Evolutionary conservation across 2,888 invertebrate species (phyloP), one percentile per base, ranked within the genome.

Genomic region (Gymnoscelis rufifasciata): DNA sequence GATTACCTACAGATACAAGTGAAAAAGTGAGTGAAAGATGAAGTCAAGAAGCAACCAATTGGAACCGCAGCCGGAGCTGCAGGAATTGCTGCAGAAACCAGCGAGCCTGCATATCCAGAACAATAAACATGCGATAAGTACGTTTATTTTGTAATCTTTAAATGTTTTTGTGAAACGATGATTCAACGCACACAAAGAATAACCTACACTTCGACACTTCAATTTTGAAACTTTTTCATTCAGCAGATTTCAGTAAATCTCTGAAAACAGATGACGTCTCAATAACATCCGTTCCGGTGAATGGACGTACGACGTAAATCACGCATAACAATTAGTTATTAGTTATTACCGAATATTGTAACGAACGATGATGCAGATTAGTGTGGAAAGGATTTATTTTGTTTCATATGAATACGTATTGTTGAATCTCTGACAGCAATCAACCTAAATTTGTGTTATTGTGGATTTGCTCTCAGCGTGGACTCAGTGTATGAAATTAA

Each of bases 81-180:
- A 88, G 64, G 87, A 83, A 57, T 60, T 88, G 51, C 71, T 88
- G 45, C 81, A 81, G 60, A 84, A 82, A 56, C 78, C 81, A 13
- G 64, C 61, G 59, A 68, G 68, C 57, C 62, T 71, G 38, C 68
- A 71, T 42, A 66, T 76, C 31, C 74, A 73, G 38, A 73, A 58
- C 42, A 64, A 61, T 56, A 80, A 74, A 62, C 70, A 65, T 48
- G 70, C 68, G 54, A 77, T 79, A 79, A 76, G 86, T 86, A 83
- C 56, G 87, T 82, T 12, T 13, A 11, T 30, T 12, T 29, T 29
- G 3, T 30, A 8, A 12, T 7, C 30, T n/a, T n/a, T n/a, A n/a
- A n/a, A n/a, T n/a, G n/a, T n/a, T n/a, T n/a, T n/a, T n/a, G n/a
- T n/a, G n/a, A n/a, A n/a, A n/a, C n/a, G n/a, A n/a, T n/a, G n/a